Evolutionary conservation across 2,888 invertebrate genomes (phyloP).

Genomic region (Cosmia trapezina): DNA sequence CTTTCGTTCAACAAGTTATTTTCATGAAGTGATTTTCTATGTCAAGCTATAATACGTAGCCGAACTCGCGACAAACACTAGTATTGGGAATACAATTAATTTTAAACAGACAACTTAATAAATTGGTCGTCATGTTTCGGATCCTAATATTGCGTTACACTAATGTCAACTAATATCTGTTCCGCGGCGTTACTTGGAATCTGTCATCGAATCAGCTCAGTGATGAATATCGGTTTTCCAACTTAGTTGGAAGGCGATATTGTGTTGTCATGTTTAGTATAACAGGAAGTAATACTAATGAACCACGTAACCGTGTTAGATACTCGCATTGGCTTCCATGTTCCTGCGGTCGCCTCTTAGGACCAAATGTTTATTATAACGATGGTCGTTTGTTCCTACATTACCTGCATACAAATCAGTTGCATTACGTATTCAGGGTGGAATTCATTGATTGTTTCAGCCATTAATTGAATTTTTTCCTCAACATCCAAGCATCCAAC

Average conservation of each 20-base stretch:
- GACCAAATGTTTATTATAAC: not conserved
- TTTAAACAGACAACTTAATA: constrained; percentile 8
- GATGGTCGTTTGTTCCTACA: no score
- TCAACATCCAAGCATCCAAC: not conserved
- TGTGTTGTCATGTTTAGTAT: not conserved
- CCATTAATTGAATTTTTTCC: constrained; percentile 18
- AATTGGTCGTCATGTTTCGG: not conserved
- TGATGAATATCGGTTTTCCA: not conserved
- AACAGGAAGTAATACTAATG: not conserved
- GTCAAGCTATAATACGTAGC: not conserved
- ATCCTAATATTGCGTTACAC: not conserved
- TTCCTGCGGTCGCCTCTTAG: not conserved
- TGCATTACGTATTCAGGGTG: constrained; percentile 16
- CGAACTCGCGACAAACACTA: constrained; percentile 7
- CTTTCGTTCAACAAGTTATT: not conserved
- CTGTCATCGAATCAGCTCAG: constrained; percentile 3
- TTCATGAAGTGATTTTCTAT: not conserved
- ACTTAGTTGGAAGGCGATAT: not conserved
- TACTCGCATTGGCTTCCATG: not conserved
- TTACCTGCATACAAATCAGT: no score
- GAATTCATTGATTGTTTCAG: constrained; percentile 15
- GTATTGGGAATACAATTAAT: constrained; percentile 2
- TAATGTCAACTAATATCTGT: constrained; percentile 11
- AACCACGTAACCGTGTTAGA: not conserved
- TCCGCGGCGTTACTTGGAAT: constrained; percentile 17